Base-by-base conservation (phyloP, 2,797 vertebrate species). In the Clamator glandarius region DNA sequence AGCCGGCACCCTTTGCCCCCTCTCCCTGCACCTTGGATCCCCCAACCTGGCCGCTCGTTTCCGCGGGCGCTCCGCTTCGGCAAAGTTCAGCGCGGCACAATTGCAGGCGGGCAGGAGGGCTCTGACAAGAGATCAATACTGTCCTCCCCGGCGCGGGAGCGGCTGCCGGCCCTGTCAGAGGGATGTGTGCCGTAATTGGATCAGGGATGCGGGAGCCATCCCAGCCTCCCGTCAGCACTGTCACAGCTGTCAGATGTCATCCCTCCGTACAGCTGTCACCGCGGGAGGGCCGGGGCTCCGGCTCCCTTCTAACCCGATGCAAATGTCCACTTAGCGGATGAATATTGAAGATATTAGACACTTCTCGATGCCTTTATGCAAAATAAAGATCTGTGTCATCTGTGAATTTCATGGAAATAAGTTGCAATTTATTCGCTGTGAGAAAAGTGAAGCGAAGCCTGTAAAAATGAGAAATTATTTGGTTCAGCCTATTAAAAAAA, bases 181-280 rank as follows among this genome's bases (percentile, higher is more conserved):
- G 98, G 98, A 98, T 98, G 98, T 97, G 98, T 95, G 98, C 99
- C 98, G 98, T 99, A 99, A 99, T 99, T 99, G 99, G 99, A 99
- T 99, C 98, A 98, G 97, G 98, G 98, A 98, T 98, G 98, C 98
- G 98, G 98, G 97, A 99, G 99, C 99, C 98, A 97, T 98, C 98
- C 97, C 97, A 97, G 98, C 96, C 97, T 98, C 98, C 98, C 98
- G 98, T 98, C 98, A 98, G 98, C 97, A 98, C 98, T 99, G 99
- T 99, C 99, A 99, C 99, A 99, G 99, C 99, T 99, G 99, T 99
- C 99, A 99, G 98, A 99, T 99, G 99, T 99, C 99, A 99, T 99
- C 98, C 98, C 98, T 98, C 98, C 98, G 98, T 98, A 98, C 98
- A 98, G 98, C 98, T 99, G 98, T 99, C 99, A 99, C 99, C 98